phyloP scores from a whole-genome alignment of 2,113 vertebrate genomes.

The Turdus rufiventris region DNA sequence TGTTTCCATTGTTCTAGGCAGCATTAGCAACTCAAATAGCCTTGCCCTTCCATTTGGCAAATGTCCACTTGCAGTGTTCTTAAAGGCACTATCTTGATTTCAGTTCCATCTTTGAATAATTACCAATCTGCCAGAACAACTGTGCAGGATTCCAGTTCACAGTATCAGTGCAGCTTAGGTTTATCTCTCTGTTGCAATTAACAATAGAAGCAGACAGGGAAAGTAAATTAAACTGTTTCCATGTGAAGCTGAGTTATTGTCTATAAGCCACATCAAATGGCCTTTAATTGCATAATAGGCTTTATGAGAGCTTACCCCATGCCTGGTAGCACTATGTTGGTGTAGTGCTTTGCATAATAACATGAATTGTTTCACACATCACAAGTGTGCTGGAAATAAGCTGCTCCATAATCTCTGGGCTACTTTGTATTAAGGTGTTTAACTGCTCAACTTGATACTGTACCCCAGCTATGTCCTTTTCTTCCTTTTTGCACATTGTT shows the following conservation, averaged over 20 bases:
- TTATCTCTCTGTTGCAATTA: background rate
- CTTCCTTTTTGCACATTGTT: background rate
- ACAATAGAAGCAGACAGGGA: background rate
- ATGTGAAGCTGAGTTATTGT: background rate
- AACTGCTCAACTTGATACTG: background rate
- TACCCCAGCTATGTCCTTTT: background rate
- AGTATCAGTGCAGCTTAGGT: background rate
- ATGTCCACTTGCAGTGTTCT: background rate
- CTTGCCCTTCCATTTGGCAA: background rate
- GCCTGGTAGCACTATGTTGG: background rate
- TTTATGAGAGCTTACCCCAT: slow-evolving; percentile 10
- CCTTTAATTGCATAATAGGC: slow-evolving; percentile 10
- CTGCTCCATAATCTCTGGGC: background rate
- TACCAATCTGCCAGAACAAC: background rate
- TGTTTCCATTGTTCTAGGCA: background rate
- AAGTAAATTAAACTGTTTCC: background rate
- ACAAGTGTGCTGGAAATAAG: background rate
- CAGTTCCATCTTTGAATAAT: background rate
- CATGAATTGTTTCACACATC: background rate
- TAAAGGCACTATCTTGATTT: background rate
- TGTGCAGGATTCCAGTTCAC: background rate
- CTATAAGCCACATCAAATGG: slow-evolving; percentile 20
- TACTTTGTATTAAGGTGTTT: background rate
- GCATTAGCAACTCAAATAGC: slow-evolving; percentile 8
- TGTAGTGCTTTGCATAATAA: slow-evolving; percentile 17